Percentiles rank a stretch among this genome's conserved stretches.
Conservation (phyloP, 2,888 invertebrate genomes). For the Parthenolecanium corni region DNA sequence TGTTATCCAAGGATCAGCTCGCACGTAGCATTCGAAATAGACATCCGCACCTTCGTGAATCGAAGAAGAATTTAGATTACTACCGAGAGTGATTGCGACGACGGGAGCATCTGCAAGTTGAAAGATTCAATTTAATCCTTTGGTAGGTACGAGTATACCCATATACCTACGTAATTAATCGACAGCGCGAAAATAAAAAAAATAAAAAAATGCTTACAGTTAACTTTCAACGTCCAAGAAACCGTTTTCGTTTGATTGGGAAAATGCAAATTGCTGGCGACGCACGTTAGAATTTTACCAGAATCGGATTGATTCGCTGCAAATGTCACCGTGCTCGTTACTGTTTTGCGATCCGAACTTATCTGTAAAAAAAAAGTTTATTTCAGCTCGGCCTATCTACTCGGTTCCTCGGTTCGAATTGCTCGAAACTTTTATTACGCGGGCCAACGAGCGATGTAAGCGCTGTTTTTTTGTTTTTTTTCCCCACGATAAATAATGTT, state of each 20-base stretch:
- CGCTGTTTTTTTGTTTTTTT: too few species aligned
- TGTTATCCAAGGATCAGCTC: slow-evolving; percentile 39
- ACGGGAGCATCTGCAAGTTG: slow-evolving; percentile 38
- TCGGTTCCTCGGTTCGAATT: too few species aligned
- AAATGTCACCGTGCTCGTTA: slow-evolving; percentile 63
- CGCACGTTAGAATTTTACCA: slow-evolving; percentile 62
- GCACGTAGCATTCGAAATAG: slow-evolving; percentile 40
- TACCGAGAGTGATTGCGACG: slow-evolving; percentile 38
- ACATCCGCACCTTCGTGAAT: slow-evolving; percentile 41
- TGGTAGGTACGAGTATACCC: too few species aligned
- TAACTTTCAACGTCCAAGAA: slow-evolving; percentile 21
- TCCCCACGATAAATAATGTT: too few species aligned
- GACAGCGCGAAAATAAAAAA: neutral
- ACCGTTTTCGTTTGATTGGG: slow-evolving; percentile 39
- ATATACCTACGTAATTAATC: too few species aligned
- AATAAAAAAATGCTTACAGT: slow-evolving; percentile 30
- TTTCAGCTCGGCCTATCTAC: too few species aligned
- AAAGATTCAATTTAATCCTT: slow-evolving; percentile 4
- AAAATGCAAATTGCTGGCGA: slow-evolving; percentile 63
- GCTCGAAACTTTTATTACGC: too few species aligned
- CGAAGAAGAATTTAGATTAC: slow-evolving; percentile 38
- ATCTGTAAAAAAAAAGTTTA: slow-evolving; percentile 38
- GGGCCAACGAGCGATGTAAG: too few species aligned
- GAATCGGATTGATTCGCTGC: slow-evolving; percentile 69
- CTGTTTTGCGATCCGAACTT: slow-evolving; percentile 61